phyloP scores from a whole-genome alignment of 37 sponge, comb jelly and placozoan species.

The Spongilla lacustris region DNA sequence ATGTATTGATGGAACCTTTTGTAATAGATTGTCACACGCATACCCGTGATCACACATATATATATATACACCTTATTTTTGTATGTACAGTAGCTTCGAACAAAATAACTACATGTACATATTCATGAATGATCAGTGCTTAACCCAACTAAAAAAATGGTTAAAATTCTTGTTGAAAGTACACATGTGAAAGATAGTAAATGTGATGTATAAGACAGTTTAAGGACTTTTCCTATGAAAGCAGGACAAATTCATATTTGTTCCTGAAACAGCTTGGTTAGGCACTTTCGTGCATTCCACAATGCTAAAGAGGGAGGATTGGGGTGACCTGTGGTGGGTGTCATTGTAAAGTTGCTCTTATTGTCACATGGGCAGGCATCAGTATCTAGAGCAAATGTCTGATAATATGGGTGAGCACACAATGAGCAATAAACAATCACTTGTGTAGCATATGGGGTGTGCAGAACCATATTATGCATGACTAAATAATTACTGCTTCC shows the following conservation, averaged over 20 bases:
- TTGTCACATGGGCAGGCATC: not conserved
- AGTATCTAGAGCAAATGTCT: too few relatives aligned
- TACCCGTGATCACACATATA: too few relatives aligned
- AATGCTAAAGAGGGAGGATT: not conserved
- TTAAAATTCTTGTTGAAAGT: not conserved
- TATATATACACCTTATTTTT: too few relatives aligned
- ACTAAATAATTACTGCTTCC: too few relatives aligned
- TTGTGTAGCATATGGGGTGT: too few relatives aligned
- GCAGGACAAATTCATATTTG: not conserved
- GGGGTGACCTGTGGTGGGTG: not conserved
- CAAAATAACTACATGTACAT: too few relatives aligned
- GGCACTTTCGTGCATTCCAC: not conserved
- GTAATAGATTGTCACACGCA: too few relatives aligned
- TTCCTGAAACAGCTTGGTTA: not conserved
- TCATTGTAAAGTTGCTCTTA: not conserved
- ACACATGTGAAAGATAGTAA: not conserved
- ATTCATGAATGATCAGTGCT: not conserved
- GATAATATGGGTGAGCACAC: too few relatives aligned
- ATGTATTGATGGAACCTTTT: too few relatives aligned
- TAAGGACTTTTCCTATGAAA: not conserved
- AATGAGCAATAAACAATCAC: too few relatives aligned
- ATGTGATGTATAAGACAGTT: not conserved
- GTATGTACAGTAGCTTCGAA: too few relatives aligned
- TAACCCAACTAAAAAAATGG: not conserved
- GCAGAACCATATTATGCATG: too few relatives aligned